These are phyloP conservation scores for Myotis brandtii DNA, from an alignment of 2,113 vertebrate genomes.

Conservation along the genomic window DNA sequence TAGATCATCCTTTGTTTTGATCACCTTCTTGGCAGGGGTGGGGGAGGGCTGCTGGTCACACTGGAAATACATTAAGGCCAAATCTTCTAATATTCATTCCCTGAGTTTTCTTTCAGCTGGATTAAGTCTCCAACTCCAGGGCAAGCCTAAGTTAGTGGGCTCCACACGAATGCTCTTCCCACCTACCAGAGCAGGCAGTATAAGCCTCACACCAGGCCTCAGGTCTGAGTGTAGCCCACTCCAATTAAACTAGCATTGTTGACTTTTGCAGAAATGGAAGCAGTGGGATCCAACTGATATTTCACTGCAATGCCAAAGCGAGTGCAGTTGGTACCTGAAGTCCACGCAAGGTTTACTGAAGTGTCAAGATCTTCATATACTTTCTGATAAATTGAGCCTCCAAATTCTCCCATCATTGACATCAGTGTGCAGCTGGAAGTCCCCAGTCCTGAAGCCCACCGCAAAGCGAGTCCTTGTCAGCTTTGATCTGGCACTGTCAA, in stretches of 20 bases:
- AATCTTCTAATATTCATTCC: slow-evolving; percentile 93
- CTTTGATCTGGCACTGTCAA: slow-evolving; percentile 97
- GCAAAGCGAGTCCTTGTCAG: slow-evolving; percentile 96
- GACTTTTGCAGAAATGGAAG: slow-evolving; percentile 96
- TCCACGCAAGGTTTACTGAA: slow-evolving; percentile 96
- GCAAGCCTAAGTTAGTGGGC: slow-evolving; percentile 98
- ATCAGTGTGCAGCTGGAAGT: slow-evolving; percentile 97
- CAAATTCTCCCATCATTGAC: slow-evolving; percentile 97
- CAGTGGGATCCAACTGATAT: slow-evolving; percentile 95
- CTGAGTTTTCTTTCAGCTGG: slow-evolving; percentile 80
- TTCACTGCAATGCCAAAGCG: slow-evolving; percentile 97
- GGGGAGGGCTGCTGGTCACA: slow-evolving; percentile 91
- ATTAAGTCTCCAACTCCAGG: slow-evolving; percentile 96
- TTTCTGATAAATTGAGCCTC: slow-evolving; percentile 98
- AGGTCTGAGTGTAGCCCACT: slow-evolving; percentile 97
- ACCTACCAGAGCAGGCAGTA: slow-evolving; percentile 95
- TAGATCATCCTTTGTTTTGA: slow-evolving; percentile 90
- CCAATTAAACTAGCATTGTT: slow-evolving; percentile 98
- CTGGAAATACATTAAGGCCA: slow-evolving; percentile 95
- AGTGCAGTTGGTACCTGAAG: slow-evolving; percentile 95
- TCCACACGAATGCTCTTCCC: slow-evolving; percentile 97
- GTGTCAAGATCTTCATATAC: slow-evolving; percentile 95
- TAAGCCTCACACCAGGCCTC: slow-evolving; percentile 97
- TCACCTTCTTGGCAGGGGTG: slow-evolving; percentile 82
- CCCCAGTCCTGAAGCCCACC: slow-evolving; percentile 96